Percentiles rank a stretch among this genome's conserved stretches.
These are phyloP conservation scores for Crotalus tigris DNA, from an alignment of 2,113 vertebrate species.

Conservation along the genomic window DNA sequence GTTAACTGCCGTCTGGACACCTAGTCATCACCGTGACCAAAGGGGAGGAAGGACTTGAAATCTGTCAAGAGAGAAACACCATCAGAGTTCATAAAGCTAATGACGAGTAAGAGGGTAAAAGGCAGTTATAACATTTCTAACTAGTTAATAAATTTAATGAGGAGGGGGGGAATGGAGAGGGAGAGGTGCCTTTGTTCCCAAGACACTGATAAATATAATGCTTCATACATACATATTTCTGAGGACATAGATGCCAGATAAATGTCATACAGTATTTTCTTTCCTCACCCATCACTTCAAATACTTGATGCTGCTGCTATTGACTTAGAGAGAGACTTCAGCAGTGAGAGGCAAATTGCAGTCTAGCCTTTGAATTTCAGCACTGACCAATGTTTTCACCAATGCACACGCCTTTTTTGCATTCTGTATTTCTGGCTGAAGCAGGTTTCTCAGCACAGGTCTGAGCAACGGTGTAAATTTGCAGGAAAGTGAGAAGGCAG, in stretches of 20 bases:
- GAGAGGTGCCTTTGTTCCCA: not conserved
- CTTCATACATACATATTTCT: conserved; percentile 27
- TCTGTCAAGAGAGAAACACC: not conserved
- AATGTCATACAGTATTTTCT: conserved; percentile 51
- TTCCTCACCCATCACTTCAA: conserved; percentile 47
- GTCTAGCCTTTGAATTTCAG: conserved; percentile 40
- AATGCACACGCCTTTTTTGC: too few relatives aligned
- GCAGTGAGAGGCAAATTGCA: conserved; percentile 40
- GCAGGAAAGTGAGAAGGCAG: not conserved
- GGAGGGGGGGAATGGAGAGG: too few relatives aligned
- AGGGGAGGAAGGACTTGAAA: not conserved
- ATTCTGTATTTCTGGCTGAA: not conserved
- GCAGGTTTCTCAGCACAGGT: not conserved
- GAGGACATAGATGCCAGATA: conserved; percentile 23
- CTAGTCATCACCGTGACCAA: not conserved
- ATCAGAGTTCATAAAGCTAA: not conserved
- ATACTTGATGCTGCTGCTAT: conserved; percentile 33
- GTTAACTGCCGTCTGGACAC: not conserved
- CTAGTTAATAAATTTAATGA: conserved; percentile 19
- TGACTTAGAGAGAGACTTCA: conserved; percentile 40
- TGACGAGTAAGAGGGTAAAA: conserved; percentile 21
- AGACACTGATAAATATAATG: conserved; percentile 4
- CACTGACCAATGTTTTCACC: conserved; percentile 27
- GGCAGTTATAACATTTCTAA: not conserved
- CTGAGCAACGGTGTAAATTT: not conserved